Base-by-base conservation (phyloP, 2,888 invertebrate genomes). In the Zelleria hepariella region DNA sequence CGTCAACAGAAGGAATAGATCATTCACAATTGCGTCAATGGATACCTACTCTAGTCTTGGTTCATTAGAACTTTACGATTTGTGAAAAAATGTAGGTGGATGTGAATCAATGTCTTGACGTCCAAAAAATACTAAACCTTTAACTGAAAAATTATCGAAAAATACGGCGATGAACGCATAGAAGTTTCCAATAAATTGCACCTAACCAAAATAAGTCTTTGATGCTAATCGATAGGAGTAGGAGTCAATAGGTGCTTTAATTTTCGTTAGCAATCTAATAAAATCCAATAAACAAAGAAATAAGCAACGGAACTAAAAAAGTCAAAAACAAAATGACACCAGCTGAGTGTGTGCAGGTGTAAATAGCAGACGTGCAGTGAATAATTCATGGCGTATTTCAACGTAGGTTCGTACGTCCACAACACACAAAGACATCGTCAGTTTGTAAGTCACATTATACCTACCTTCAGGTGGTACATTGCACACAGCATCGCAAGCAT, bases 341-440 rank as follows among this genome's bases (percentile, higher is more conserved):
- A 65, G 60, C 59, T 51, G 23, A 23, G 21, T 51, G 15, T 21
- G 60, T 66, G 63, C 64, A 66, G 66, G 67, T 60, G 59, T 42
- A 42, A 42, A 61, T 58, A 52, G 47, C 58, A 60, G 27, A 59
- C 59, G 55, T 59, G 58, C 49, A 26, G 42, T 63, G 61, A 60
- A 63, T 65, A 67, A 68, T 67, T 64, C 62, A 64, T 15, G 62
- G 25, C 10, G 27, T 24, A 25, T 58, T 58, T 26, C 51, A 32
- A 51, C 27, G 18, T 18, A 48, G n/a, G 20, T 59, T 42, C 32
- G 32, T 42, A 42, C 15, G 10, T 10, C 4, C 7, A 42, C 32
- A 42, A 32, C 32, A 26, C 7, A 42, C 32, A 42, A 42, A 42
- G 32, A 21, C 25, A 52, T 27, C 32, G 42, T 5, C 18, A 23